Evolutionary conservation across 2,113 vertebrate genomes (phyloP).

Genomic region (Aphyosemion australe): DNA sequence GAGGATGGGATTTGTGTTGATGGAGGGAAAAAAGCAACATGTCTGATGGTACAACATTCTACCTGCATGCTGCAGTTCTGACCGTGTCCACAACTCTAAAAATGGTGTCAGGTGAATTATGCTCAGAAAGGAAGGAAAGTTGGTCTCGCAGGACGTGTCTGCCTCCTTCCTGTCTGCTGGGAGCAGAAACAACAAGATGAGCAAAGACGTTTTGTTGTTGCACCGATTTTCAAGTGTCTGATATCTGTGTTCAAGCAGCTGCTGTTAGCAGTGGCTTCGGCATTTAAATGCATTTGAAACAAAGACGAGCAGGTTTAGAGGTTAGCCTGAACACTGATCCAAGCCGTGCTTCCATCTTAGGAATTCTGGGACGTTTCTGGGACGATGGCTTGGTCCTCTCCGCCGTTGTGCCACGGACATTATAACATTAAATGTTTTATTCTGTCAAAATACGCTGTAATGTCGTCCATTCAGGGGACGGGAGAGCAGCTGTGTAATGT

Average conservation of each 20-base stretch:
- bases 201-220: conserved; percentile 15
- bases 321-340: conserved; percentile 2
- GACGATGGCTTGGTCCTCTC: too few species aligned
- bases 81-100: conserved; percentile 19
- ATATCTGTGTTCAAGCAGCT: conserved; percentile 7
- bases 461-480: too few species aligned
- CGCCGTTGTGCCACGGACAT: too few species aligned
- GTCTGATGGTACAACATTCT: conserved; percentile 27
- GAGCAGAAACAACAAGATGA: conserved; percentile 19
- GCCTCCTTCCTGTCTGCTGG: conserved; percentile 13
- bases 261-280: neutral
- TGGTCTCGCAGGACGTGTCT: conserved; percentile 32
- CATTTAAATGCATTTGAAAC: conserved; percentile 18
- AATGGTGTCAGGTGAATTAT: conserved; percentile 37
- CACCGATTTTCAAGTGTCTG: conserved; percentile 7
- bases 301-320: neutral
- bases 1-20: conserved; percentile 54
- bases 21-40: conserved; percentile 16
- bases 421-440: too few species aligned
- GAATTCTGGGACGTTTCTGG: too few species aligned
- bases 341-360: neutral
- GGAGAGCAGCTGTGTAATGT: too few species aligned
- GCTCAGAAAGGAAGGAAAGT: conserved; percentile 35
- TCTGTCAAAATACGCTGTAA: too few species aligned
- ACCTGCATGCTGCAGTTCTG: conserved; percentile 36